A percentile compares a stretch with the other conserved stretches of the same genome.
Conservation (phyloP, 2,888 invertebrate genomes). For the Brenthis ino region DNA sequence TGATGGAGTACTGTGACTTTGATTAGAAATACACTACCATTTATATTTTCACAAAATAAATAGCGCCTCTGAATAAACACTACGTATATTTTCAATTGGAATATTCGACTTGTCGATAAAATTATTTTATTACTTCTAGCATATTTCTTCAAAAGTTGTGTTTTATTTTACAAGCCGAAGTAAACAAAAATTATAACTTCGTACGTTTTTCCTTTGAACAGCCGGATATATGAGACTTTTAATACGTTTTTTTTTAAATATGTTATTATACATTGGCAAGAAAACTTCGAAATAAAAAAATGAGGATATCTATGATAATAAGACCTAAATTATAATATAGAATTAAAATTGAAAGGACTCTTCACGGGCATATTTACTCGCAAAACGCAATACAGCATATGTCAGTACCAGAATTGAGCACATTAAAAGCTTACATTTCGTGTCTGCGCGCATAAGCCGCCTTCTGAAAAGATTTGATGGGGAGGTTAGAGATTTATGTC, state of each 20-base stretch:
- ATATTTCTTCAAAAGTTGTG: too few relatives aligned
- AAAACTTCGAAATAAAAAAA: too few relatives aligned
- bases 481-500: constrained; percentile 82
- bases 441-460: constrained; percentile 74
- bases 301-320: not conserved
- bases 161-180: too few relatives aligned
- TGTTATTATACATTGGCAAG: too few relatives aligned
- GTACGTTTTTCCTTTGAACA: too few relatives aligned
- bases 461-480: constrained; percentile 80
- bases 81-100: not conserved
- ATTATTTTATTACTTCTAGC: not conserved
- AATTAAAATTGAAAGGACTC: constrained; percentile 15
- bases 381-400: constrained; percentile 46
- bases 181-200: too few relatives aligned
- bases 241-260: too few relatives aligned
- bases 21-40: constrained; percentile 47
- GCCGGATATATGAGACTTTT: too few relatives aligned
- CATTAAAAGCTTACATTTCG: constrained; percentile 73
- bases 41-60: constrained; percentile 15
- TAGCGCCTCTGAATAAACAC: not conserved
- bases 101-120: not conserved
- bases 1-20: constrained; percentile 64
- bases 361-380: constrained; percentile 38
- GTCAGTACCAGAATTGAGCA: constrained; percentile 58
- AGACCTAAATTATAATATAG: not conserved